These are phyloP conservation scores for Crocidura indochinensis DNA, from an alignment of 2,797 vertebrate species.

Conservation along the genomic window DNA sequence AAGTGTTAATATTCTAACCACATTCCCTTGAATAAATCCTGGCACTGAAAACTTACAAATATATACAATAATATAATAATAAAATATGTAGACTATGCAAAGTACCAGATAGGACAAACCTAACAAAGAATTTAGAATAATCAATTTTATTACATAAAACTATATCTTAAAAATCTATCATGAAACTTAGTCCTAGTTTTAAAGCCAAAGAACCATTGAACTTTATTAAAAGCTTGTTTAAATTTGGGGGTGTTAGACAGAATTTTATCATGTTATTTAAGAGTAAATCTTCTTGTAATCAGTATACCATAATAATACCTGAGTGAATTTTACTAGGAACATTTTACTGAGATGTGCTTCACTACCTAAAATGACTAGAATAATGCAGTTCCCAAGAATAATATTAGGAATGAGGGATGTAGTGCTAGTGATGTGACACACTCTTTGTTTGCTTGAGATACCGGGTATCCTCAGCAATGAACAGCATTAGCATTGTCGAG, in stretches of 20 bases:
- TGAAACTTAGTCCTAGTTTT: slow-evolving; percentile 15
- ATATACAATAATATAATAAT: neutral
- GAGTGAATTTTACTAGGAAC: slow-evolving; percentile 3
- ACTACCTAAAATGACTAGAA: neutral
- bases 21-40: neutral
- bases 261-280: neutral
- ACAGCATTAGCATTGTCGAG: too few species aligned
- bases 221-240: neutral
- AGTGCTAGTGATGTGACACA: too few species aligned
- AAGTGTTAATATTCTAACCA: neutral
- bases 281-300: neutral
- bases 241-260: neutral
- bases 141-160: neutral
- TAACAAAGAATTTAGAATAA: slow-evolving; percentile 21
- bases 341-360: slow-evolving; percentile 10
- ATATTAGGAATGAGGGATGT: neutral
- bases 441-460: too few species aligned
- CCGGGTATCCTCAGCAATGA: too few species aligned
- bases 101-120: neutral
- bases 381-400: neutral
- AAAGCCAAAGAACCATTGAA: neutral
- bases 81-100: neutral
- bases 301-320: neutral
- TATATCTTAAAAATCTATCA: slow-evolving; percentile 21
- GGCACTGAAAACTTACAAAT: neutral